phyloP scores from a whole-genome alignment of 64 coral and sea anemone species.

The Porites australiensis region DNA sequence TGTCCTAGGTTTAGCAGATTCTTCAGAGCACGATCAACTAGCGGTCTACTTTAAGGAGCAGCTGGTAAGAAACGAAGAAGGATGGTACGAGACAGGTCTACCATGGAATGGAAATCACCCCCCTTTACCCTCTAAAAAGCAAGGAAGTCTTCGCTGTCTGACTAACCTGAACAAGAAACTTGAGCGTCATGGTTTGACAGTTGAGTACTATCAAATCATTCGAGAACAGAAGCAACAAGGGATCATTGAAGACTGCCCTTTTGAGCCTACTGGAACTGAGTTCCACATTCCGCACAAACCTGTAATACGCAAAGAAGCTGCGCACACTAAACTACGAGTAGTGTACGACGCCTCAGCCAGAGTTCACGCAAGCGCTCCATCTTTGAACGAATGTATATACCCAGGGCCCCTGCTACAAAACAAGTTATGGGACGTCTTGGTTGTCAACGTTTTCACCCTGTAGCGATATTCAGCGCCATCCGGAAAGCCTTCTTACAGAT shows the following conservation, averaged over 20 bases:
- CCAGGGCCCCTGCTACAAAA: too few species aligned
- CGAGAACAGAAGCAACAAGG: constrained; percentile 6
- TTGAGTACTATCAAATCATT: constrained; percentile 19
- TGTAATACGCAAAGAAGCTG: constrained; percentile 20
- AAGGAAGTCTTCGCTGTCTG: background rate
- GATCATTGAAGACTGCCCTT: background rate
- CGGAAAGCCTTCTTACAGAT: too few species aligned
- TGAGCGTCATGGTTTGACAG: background rate
- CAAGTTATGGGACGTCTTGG: too few species aligned
- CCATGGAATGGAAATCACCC: constrained; percentile 26
- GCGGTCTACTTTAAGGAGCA: too few species aligned
- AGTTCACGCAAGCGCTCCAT: background rate
- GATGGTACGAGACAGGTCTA: constrained; percentile 42
- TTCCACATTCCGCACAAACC: constrained; percentile 31
- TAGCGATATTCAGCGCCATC: too few species aligned
- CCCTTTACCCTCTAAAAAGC: background rate
- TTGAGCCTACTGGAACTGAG: background rate
- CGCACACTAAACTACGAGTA: constrained; percentile 45
- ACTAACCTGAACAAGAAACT: constrained; percentile 21
- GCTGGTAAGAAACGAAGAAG: too few species aligned
- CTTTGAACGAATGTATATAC: too few species aligned
- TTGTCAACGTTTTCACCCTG: too few species aligned
- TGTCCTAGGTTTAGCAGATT: constrained; percentile 39
- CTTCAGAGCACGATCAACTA: constrained; percentile 22
- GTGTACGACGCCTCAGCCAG: constrained; percentile 57